Evolutionary conservation across 2,888 invertebrate species (phyloP), one percentile per base, ranked within the genome.

Genomic region (Siphlonurus alternatus): DNA sequence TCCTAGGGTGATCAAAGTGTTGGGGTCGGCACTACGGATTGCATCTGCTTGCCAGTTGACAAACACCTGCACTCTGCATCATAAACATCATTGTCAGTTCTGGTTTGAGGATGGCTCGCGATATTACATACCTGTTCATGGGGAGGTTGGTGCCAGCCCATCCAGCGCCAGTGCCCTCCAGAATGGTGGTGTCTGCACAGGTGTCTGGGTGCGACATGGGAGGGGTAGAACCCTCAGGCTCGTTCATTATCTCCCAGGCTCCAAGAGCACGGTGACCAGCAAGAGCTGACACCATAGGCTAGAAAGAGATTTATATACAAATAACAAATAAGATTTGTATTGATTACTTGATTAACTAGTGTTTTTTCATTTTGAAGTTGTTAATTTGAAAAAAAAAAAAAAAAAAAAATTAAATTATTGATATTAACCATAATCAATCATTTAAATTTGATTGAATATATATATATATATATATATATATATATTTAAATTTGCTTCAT

Each of bases 231-330:
- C 72, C 72, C 65, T 71, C 72, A 7, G 71, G 70, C 60, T 72
- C 72, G 62, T 72, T 72, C 67, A 71, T 70, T 10, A 71, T 70
- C 65, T 72, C 71, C 69, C 70, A 70, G 15, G 71, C 69, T 2
- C 67, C 72, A 18, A 72, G 62, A 1, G 72, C 71, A 22, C 70
- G 70, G 61, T 72, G 71, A 1, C 65, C 59, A 2, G 63, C 66
- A 24, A 71, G 53, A 7, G 65, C 69, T 59, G 62, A 23, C 1
- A 69, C 71, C 67, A 70, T 68, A 1, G 70, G 71, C 69, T 70
- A 54, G 3, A 61, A n/a, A n/a, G n/a, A n/a, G 64, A 65, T 61
- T n/a, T 24, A 67, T 38, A 61, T 23, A 59, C 3, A 20, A 18
- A 56, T 10, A 20, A 56, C 22, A 20, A 20, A 56, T 10, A 56